Base-by-base conservation (phyloP, 2,888 invertebrate genomes). In the Maniola hyperantus region DNA sequence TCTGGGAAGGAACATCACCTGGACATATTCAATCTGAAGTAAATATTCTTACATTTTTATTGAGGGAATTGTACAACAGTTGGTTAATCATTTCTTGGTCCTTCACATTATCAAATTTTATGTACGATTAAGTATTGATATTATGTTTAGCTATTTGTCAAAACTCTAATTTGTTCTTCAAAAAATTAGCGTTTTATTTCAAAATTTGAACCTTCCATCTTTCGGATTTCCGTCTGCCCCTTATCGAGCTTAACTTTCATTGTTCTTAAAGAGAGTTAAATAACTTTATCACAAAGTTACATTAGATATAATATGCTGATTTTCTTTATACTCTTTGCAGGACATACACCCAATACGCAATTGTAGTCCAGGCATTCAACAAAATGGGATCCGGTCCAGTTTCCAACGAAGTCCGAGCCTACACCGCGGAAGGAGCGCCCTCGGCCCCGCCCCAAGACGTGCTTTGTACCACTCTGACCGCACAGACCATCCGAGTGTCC, bases 341-440 rank as follows among this genome's bases (percentile, higher is more conserved):
- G 82, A 98, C 97, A 0, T 99, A 98, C 91, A 98, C 98, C 0
- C 97, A 98, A 85, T 99, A 99, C 89, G 96, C 97, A n/a, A 96
- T 98, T 26, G 98, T 98, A 20, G 97, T 98, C 8, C 98, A 98
- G 90, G 98, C 97, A 0, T 98, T 97, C 85, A 99, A 99, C 89
- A 97, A 97, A 87, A 96, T 98, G 78, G 99, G 98, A 13, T 96
- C 97, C 1, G 98, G 99, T 39, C 99, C 98, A 0, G 95, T 97
- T 80, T 97, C 97, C 54, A 96, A 96, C 62, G 98, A 98, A 87
- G 95, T 96, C 50, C 96, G 96, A 79, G 97, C 97, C 67, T 97
- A 97, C 83, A 99, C 99, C 1, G 97, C 98, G 11, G 99, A 99
- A 93, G 99, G 99, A 60, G 96, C 96, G 0, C 98, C 97, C 13